These are phyloP conservation scores for Ceuthmochares aereus DNA, from an alignment of 2,113 vertebrate species.

Conservation along the genomic window DNA sequence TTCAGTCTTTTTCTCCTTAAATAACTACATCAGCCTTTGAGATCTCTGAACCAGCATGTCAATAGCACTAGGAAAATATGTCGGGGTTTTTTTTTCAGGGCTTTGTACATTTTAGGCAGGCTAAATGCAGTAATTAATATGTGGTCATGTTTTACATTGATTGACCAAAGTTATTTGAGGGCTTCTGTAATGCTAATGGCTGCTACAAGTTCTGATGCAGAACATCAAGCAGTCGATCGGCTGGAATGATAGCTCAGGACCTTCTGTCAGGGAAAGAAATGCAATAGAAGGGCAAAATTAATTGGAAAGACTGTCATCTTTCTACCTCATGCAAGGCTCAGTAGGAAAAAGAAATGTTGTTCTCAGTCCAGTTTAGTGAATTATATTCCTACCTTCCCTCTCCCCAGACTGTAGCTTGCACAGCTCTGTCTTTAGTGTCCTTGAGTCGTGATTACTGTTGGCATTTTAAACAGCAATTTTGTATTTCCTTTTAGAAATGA, in stretches of 20 bases:
- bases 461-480: neutral
- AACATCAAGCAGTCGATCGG: conserved; percentile 10
- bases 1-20: neutral
- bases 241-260: neutral
- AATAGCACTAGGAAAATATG: neutral
- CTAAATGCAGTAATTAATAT: conserved; percentile 34
- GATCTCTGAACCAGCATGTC: neutral
- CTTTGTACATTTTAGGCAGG: neutral
- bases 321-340: neutral
- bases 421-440: neutral
- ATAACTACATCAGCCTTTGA: neutral
- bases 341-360: neutral
- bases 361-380: neutral
- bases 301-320: neutral
- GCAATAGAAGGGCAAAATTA: neutral
- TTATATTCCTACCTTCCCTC: neutral
- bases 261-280: neutral
- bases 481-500: neutral
- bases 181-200: neutral
- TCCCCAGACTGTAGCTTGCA: neutral
- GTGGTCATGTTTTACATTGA: conserved; percentile 14
- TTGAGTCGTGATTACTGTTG: neutral
- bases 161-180: neutral
- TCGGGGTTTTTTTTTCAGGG: neutral
- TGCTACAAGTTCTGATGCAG: conserved; percentile 1